phyloP scores from a whole-genome alignment of 2,797 vertebrate species.

The Melanotaenia nigrans region DNA sequence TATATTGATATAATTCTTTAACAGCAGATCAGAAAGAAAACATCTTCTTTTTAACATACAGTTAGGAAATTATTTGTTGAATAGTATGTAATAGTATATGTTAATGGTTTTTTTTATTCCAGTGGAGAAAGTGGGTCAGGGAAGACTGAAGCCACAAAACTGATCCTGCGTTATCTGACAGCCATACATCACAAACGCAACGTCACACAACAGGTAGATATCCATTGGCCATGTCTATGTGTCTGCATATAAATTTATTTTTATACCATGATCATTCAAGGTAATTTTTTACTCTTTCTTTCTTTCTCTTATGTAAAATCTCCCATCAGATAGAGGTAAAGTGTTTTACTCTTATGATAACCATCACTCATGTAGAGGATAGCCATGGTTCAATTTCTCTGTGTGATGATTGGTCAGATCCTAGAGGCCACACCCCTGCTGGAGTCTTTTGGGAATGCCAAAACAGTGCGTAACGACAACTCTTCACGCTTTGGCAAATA shows the following conservation, averaged over 20 bases:
- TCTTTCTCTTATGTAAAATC: background rate
- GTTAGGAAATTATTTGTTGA: background rate
- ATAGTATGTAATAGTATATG: background rate
- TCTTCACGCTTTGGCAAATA: constrained; percentile 98
- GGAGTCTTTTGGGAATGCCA: constrained; percentile 98
- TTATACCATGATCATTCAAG: background rate
- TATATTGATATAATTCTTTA: background rate
- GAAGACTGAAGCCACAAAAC: constrained; percentile 95
- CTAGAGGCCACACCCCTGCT: constrained; percentile 94
- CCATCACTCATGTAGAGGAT: background rate
- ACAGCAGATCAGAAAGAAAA: background rate
- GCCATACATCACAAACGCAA: constrained; percentile 92
- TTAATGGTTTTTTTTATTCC: constrained; percentile 33
- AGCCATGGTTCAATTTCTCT: constrained; percentile 25
- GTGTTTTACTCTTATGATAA: constrained; percentile 5
- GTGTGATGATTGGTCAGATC: constrained; percentile 81
- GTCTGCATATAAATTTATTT: background rate
- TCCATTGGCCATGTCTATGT: background rate
- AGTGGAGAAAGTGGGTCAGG: constrained; percentile 97
- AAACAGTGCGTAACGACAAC: constrained; percentile 97
- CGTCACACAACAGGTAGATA: constrained; percentile 83
- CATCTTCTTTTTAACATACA: background rate
- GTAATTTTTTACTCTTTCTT: background rate
- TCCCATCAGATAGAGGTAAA: constrained; percentile 77
- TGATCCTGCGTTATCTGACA: constrained; percentile 93